Evolutionary conservation across 2,113 vertebrate species (phyloP).

Genomic region (Nycticryphes semicollaris): DNA sequence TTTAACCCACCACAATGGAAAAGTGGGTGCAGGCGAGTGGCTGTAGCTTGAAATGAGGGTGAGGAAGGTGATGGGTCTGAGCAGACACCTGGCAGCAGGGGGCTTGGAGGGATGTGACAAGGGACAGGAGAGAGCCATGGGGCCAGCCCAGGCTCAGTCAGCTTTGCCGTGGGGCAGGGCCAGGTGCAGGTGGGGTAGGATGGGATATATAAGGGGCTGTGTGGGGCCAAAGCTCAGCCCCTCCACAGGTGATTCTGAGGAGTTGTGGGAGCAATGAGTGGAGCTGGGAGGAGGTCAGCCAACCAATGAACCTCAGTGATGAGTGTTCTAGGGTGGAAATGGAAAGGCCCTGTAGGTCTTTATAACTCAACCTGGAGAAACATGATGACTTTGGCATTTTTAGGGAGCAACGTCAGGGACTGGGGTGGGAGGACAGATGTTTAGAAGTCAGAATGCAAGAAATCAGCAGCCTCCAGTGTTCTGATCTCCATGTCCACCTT

Average conservation of each 20-base stretch:
- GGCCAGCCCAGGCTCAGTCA: neutral
- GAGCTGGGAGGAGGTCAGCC: neutral
- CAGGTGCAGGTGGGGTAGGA: neutral
- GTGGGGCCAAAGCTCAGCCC: neutral
- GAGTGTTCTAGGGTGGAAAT: neutral
- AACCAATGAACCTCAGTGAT: neutral
- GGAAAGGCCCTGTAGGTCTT: neutral
- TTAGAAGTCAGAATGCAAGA: neutral
- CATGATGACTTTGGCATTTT: neutral
- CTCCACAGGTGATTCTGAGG: neutral
- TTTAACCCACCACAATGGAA: neutral
- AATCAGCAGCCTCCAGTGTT: neutral
- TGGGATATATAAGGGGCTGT: neutral
- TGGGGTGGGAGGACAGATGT: no score
- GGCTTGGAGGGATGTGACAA: neutral
- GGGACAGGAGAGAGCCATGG: neutral
- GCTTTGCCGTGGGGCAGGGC: neutral
- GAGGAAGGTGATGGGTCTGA: neutral
- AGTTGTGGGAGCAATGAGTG: neutral
- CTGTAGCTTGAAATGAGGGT: neutral
- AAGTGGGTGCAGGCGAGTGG: neutral
- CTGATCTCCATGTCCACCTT: neutral
- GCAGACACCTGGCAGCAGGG: neutral
- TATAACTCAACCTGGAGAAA: neutral
- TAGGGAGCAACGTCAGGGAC: neutral